Conservation (phyloP, 2,888 invertebrate species). For the Clunio marinus region DNA sequence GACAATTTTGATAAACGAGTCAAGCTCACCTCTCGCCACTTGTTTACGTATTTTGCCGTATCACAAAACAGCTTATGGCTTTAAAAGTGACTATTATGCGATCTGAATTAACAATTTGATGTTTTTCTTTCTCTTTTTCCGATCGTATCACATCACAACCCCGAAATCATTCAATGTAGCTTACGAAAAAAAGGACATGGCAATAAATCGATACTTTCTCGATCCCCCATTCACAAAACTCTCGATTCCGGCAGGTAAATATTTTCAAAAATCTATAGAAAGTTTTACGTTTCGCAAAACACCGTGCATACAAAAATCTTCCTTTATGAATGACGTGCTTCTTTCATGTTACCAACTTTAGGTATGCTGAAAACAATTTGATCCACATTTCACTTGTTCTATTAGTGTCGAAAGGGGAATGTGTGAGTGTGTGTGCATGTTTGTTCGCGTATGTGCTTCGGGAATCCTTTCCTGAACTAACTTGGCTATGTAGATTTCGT, state of each 20-base stretch:
- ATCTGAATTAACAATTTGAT: conserved; percentile 26
- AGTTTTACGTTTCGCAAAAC: conserved; percentile 24
- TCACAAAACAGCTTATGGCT: not conserved
- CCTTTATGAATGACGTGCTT: conserved; percentile 25
- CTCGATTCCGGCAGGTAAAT: not conserved
- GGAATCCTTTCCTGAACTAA: not conserved
- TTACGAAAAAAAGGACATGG: not conserved
- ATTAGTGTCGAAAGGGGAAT: no score
- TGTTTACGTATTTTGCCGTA: no score
- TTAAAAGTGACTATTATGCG: conserved; percentile 17
- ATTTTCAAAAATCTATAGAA: conserved; percentile 14
- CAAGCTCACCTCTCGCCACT: no score
- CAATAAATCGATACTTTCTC: conserved; percentile 29
- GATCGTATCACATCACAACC: not conserved
- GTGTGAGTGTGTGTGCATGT: no score
- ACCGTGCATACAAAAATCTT: conserved; percentile 29
- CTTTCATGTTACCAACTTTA: no score
- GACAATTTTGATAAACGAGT: conserved; percentile 20
- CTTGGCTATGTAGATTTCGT: conserved; percentile 37
- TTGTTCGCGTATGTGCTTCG: not conserved
- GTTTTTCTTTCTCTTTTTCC: not conserved
- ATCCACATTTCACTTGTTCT: conserved; percentile 20
- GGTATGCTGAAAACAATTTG: conserved; percentile 22
- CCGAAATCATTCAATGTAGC: not conserved
- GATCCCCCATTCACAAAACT: conserved; percentile 29